These are phyloP conservation scores for Marasmarcha lunaedactyla DNA, from an alignment of 2,888 invertebrate species.

Conservation along the genomic window DNA sequence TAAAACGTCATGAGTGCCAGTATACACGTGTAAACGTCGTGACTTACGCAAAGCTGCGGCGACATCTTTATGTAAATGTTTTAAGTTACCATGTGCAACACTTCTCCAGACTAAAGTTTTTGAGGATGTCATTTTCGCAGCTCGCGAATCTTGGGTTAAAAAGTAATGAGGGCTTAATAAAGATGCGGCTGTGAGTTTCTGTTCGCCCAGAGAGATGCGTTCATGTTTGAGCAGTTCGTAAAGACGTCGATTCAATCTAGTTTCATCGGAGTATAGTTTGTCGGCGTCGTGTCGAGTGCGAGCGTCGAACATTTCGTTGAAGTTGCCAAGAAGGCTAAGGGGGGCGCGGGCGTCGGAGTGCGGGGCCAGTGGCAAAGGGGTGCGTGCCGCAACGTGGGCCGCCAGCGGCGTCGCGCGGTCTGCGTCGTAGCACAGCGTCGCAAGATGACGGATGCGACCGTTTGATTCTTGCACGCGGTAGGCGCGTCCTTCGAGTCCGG, in stretches of 20 bases:
- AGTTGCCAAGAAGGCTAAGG: conserved; percentile 53
- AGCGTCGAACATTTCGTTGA: conserved; percentile 59
- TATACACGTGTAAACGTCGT: conserved; percentile 27
- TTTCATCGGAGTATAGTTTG: conserved; percentile 45
- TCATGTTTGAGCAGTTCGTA: conserved; percentile 40
- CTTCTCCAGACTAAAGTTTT: conserved; percentile 42
- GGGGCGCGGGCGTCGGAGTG: conserved; percentile 33
- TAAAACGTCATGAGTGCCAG: conserved; percentile 36
- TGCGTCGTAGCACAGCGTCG: conserved; percentile 44
- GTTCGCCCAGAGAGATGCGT: conserved; percentile 33
- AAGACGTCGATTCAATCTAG: conserved; percentile 33
- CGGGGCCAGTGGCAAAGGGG: conserved; percentile 25
- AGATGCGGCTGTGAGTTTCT: conserved; percentile 32
- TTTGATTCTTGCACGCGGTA: conserved; percentile 29
- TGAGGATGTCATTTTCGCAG: conserved; percentile 46
- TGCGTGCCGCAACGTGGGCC: conserved; percentile 26
- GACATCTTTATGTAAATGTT: conserved; percentile 41
- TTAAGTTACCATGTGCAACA: conserved; percentile 44
- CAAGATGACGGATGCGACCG: conserved; percentile 33
- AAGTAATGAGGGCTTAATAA: conserved; percentile 41
- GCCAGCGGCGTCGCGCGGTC: conserved; percentile 32
- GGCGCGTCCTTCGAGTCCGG: conserved; percentile 48
- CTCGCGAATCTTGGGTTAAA: conserved; percentile 42
- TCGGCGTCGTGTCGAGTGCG: conserved; percentile 40
- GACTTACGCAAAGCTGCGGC: conserved; percentile 19